Evolutionary conservation across 2,888 invertebrate species (phyloP), one percentile per base, ranked within the genome.

Genomic region (Cryptophagus acutangulus): DNA sequence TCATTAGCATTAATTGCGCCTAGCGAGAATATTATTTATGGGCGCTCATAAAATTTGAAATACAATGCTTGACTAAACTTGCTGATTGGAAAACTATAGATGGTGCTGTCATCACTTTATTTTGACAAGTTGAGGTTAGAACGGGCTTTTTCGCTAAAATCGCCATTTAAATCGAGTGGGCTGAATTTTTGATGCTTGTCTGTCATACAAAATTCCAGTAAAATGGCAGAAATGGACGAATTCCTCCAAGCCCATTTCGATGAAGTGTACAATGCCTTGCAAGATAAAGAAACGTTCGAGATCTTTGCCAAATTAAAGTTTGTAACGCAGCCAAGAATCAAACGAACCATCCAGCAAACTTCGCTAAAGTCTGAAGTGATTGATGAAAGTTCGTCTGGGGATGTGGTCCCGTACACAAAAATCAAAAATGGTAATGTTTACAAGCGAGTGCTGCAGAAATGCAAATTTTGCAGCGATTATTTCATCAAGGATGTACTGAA

Each of bases 211-310:
- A n/a, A n/a, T n/a, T n/a, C n/a, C n/a, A n/a, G n/a, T n/a, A n/a
- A n/a, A n/a, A n/a, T n/a, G n/a, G n/a, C n/a, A n/a, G 24, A 8
- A 49, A 58, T 58, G 58, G 45, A 58, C 33, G 51, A 44, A 24
- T 33, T 56, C 2, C 39, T 58, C 4, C 54, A 57, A 29, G 53
- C 57, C 36, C 58, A 58, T 42, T 58, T 58, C 33, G 51, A 54
- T 13, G 51, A 57, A 46, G 52, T 58, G 8, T 54, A 57, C 33
- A 54, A 34, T 26, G 52, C 55, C 2, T 41, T 58, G 13, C 52
- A 55, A 34, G 54, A 58, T 24, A 34, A 41, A 26, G 55, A 58
- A 39, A 54, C 52, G 34, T 56, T 55, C 38, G 58, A 57, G 42
- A 58, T 58, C 25, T 58, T 58, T 38, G 52, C 58, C 1, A 51